Percentiles rank a stretch among this genome's conserved stretches.
Conservation (phyloP, 1,140 invertebrate species). For the Lepidotrigona ventralis region DNA sequence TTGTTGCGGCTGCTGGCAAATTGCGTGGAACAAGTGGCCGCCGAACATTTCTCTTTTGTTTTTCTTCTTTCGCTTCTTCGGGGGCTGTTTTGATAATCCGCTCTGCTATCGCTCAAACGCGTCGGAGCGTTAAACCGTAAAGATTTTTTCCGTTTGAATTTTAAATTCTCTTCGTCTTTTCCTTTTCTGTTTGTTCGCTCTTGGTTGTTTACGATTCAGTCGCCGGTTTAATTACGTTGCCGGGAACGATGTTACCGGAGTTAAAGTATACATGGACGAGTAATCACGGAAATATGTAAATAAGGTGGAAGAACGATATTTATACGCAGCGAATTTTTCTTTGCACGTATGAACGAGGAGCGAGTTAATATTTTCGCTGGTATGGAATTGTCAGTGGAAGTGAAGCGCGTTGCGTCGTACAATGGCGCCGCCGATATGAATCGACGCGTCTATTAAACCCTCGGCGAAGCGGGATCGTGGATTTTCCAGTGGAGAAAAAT, state of each 20-base stretch:
- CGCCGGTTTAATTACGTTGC: no score
- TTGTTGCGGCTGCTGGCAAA: slow-evolving; percentile 38
- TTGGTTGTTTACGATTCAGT: background rate
- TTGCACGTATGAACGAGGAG: background rate
- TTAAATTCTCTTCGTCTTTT: background rate
- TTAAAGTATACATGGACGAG: background rate
- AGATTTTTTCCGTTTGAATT: slow-evolving; percentile 3
- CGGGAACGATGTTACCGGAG: background rate
- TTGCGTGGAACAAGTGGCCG: slow-evolving; percentile 27
- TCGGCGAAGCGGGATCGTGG: background rate
- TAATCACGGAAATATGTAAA: background rate
- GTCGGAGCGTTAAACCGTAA: background rate
- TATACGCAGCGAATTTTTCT: background rate
- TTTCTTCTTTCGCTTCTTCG: background rate
- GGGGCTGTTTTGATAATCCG: background rate
- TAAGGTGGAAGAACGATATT: background rate
- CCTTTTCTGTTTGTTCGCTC: background rate
- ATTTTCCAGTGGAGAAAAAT: background rate
- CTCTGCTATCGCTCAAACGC: no score
- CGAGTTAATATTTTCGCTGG: background rate
- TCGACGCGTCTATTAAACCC: slow-evolving; percentile 4
- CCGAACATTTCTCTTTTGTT: background rate
- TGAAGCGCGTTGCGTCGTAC: background rate
- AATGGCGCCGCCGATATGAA: slow-evolving; percentile 4
- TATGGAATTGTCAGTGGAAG: background rate